These are phyloP conservation scores for Lasioglossum figueresi DNA, from an alignment of 2,888 invertebrate genomes.

Conservation along the genomic window DNA sequence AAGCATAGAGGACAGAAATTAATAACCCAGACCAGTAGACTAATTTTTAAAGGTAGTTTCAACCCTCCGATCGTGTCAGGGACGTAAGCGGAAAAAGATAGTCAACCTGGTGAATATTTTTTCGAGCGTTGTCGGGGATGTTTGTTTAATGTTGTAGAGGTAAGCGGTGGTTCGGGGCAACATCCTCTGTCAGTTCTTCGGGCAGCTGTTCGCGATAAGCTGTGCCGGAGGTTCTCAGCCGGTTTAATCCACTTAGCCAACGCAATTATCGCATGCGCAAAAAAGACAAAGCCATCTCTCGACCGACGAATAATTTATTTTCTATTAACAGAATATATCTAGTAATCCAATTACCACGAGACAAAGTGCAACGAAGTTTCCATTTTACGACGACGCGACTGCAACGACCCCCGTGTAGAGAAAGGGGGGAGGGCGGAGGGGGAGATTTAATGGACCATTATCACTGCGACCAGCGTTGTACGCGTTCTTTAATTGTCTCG, in stretches of 20 bases:
- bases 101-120: background rate
- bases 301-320: constrained; percentile 1
- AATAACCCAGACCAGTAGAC: background rate
- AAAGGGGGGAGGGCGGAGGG: too few species aligned
- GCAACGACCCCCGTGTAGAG: background rate
- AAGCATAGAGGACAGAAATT: too few species aligned
- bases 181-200: background rate
- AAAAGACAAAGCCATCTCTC: background rate
- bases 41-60: background rate
- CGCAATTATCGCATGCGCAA: constrained; percentile 1
- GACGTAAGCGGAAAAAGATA: background rate
- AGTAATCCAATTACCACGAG: constrained; percentile 52
- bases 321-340: background rate
- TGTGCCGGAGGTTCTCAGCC: background rate
- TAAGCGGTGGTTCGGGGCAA: background rate
- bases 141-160: background rate
- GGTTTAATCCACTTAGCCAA: constrained; percentile 3
- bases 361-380: constrained; percentile 7
- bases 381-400: background rate
- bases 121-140: background rate
- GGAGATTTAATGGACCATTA: constrained; percentile 10
- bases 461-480: background rate
- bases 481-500: constrained; percentile 14
- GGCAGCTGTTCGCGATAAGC: background rate
- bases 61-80: background rate